Evolutionary conservation across 2,797 vertebrate species (phyloP), one percentile per base, ranked within the genome.

Genomic region (Nyctalus aviator): DNA sequence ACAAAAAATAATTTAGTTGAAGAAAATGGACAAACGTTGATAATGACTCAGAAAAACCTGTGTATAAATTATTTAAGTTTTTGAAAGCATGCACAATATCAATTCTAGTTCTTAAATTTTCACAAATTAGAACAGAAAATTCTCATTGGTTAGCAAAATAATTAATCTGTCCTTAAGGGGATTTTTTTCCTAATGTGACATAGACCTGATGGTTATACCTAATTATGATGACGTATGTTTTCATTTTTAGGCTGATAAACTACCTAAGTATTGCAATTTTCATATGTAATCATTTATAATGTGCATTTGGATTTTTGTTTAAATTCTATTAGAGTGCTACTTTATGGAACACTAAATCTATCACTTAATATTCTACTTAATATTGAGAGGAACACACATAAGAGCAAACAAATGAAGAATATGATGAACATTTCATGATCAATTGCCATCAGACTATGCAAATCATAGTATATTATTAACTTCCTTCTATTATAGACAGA

Each of bases 11-110:
- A 98, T 98, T 99, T 98, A 99, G 99, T 99, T 99, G 98, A 98
- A 98, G 97, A 97, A 97, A 99, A 98, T 98, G 98, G 98, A 99
- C 98, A 98, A 99, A 99, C 97, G 98, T 98, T 98, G 96, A 98
- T 98, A 98, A 98, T 97, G 98, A 98, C 97, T 99, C 98, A 98
- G 98, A 98, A 98, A 92, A 99, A 98, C 98, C 97, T 85, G 96
- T 96, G 88, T 68, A 4, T 98, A 98, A 99, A 98, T 97, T 97
- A 97, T 98, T 98, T 99, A 96, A 97, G 97, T 32, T 68, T 94
- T n/a, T 73, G 44, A 96, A 97, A 97, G 94, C 95, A 94, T 96
- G 94, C 95, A 94, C 96, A 93, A 95, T 96, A 82, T 94, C 95
- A 96, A 0, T n/a, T 76, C 90, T 88, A 48, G 48, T 93, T 97